Evolutionary conservation across 2,113 vertebrate species (phyloP), one percentile per base, ranked within the genome.

Genomic region (Tragulus kanchil): DNA sequence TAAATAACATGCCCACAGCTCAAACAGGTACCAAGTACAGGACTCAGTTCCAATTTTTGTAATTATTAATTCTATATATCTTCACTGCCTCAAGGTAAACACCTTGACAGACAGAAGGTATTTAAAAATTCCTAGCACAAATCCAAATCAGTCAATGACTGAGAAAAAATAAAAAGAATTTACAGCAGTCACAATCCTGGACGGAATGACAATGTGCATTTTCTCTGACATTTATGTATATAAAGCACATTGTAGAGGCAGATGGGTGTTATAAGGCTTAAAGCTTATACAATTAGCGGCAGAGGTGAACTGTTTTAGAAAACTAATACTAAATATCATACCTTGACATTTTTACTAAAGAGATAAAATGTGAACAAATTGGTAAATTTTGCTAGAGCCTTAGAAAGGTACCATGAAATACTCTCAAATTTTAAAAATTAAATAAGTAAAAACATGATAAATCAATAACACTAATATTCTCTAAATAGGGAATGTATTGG

Each of bases 81-180:
- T 26, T n/a, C 50, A 19, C 3, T 23, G 10, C 1, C 42, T 58
- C 25, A 3, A 95, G 25, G 2, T 36, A 4, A 61, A 52, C 77
- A 48, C 14, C 15, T 91, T 59, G n/a, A 69, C 23, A 97, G 52
- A 52, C 6, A 96, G 25, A 75, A 42, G 28, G 14, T 25, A 42
- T 71, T 93, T 87, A 62, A 87, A 90, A 87, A 62, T 83, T 87
- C 36, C 26, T 5, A 87, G 54, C 16, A 87, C 28, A 87, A 95
- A 90, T 69, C 17, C 15, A 75, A 59, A 28, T 95, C 64, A 88
- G 16, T 69, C 15, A 48, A 13, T 77, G 23, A 9, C 19, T 75
- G 45, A 61, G 59, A 54, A 96, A 96, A 79, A 86, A 56, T 36
- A 62, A 42, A 64, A 93, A 6, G 6, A n/a, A 67, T 61, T 83